A percentile compares a stretch with the other conserved stretches of the same genome.
phyloP scores from a whole-genome alignment of 2,113 vertebrate genomes.

The Carassius gibelio region DNA sequence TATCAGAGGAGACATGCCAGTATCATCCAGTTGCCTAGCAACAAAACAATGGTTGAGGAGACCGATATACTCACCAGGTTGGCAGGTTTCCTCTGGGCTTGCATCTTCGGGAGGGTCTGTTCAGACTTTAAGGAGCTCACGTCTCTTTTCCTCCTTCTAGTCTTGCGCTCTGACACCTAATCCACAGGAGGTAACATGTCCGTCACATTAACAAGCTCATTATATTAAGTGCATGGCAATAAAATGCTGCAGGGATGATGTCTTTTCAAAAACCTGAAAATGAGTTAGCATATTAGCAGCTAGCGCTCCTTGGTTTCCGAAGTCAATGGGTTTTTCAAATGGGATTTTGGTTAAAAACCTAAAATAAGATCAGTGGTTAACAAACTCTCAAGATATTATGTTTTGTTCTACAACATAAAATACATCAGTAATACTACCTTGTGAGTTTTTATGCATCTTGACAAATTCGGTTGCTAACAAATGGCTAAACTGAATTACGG shows the following conservation, averaged over 20 bases:
- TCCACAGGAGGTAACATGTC: background rate
- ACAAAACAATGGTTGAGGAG: constrained; percentile 29
- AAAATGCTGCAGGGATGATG: background rate
- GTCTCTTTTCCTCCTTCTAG: constrained; percentile 69
- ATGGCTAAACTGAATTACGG: background rate
- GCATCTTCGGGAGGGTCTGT: constrained; percentile 62
- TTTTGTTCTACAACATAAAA: background rate
- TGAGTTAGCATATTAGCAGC: background rate
- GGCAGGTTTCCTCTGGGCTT: constrained; percentile 67
- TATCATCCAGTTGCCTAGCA: constrained; percentile 47
- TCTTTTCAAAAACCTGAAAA: background rate
- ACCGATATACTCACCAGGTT: constrained; percentile 72
- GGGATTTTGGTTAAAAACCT: background rate
- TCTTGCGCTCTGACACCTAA: constrained; percentile 63
- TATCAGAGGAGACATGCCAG: constrained; percentile 16
- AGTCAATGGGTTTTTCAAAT: background rate
- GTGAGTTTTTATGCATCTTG: background rate
- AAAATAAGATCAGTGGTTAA: background rate
- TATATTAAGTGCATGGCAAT: background rate
- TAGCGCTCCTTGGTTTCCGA: background rate
- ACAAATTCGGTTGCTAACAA: background rate
- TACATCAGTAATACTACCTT: background rate
- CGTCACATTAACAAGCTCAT: constrained; percentile 6
- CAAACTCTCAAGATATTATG: background rate
- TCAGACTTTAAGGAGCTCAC: background rate